These are phyloP conservation scores for Rousettus madagascariensis DNA, from an alignment of 2,797 vertebrate species.

Conservation along the genomic window DNA sequence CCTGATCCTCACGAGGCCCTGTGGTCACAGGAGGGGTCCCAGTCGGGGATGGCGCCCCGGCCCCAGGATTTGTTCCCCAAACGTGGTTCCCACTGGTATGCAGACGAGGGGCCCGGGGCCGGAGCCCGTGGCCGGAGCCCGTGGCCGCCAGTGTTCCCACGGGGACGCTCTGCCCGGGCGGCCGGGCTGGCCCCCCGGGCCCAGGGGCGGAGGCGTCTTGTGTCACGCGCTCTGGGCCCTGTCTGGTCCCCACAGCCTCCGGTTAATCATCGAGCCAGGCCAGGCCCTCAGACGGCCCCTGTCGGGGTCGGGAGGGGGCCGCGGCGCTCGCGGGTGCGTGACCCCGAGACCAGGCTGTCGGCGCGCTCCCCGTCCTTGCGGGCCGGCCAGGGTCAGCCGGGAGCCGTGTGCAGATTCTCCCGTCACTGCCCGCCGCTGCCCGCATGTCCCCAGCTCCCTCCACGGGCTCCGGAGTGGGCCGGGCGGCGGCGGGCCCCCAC, in stretches of 20 bases:
- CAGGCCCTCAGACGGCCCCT: not conserved
- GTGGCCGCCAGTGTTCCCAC: not conserved
- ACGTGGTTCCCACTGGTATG: too few species aligned
- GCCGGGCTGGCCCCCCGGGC: not conserved
- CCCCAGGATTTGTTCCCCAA: too few species aligned
- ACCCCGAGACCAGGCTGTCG: not conserved
- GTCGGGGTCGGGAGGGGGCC: not conserved
- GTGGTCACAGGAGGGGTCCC: too few species aligned
- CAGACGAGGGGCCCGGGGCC: too few species aligned
- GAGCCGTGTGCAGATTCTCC: not conserved
- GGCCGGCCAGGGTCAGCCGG: not conserved
- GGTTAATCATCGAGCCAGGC: not conserved
- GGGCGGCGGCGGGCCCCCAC: not conserved
- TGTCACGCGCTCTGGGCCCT: not conserved
- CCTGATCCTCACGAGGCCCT: too few species aligned
- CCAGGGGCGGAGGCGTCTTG: not conserved
- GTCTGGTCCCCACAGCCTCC: not conserved
- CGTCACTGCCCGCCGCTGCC: not conserved
- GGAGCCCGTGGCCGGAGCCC: too few species aligned
- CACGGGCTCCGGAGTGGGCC: not conserved
- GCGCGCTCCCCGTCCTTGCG: not conserved
- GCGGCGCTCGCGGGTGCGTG: fast-evolving
- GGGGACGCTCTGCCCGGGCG: not conserved
- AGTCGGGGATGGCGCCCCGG: too few species aligned
- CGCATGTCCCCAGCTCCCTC: too few species aligned